These are phyloP conservation scores for Amazonetta brasiliensis DNA, from an alignment of 2,797 vertebrate species.

Conservation along the genomic window DNA sequence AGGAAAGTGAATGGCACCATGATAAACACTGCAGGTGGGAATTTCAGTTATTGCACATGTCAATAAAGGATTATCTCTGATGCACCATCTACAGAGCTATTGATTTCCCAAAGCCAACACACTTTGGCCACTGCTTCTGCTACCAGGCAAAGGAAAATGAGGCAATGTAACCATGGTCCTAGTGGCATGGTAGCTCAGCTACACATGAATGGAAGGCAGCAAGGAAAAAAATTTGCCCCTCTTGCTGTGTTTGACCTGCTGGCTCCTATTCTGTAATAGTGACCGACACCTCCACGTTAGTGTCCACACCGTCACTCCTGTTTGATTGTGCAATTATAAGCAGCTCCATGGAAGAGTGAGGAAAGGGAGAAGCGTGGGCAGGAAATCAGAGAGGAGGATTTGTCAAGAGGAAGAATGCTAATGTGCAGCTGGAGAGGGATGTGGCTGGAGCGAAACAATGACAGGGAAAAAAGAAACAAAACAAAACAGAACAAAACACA, in stretches of 20 bases:
- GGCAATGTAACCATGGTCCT: neutral
- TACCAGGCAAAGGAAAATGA: neutral
- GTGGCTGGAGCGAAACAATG: neutral
- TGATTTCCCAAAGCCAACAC: neutral
- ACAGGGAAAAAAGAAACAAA: neutral
- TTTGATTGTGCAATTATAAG: neutral
- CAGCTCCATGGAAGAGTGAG: neutral
- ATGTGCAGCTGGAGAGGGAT: slow-evolving; percentile 50
- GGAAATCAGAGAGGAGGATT: neutral
- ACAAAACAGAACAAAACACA: no score
- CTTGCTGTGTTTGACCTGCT: neutral
- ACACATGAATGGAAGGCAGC: neutral
- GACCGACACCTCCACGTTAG: rapidly evolving
- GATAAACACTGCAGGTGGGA: neutral
- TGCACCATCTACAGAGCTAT: neutral
- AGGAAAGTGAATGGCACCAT: neutral
- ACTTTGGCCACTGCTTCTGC: neutral
- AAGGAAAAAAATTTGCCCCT: neutral
- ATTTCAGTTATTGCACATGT: neutral
- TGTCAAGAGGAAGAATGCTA: neutral
- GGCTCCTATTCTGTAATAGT: neutral
- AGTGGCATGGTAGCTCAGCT: neutral
- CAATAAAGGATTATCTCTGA: neutral
- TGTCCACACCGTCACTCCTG: neutral
- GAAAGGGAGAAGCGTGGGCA: neutral